Evolutionary conservation across 2,888 invertebrate species (phyloP).

Genomic region (Autographa pulchrina): DNA sequence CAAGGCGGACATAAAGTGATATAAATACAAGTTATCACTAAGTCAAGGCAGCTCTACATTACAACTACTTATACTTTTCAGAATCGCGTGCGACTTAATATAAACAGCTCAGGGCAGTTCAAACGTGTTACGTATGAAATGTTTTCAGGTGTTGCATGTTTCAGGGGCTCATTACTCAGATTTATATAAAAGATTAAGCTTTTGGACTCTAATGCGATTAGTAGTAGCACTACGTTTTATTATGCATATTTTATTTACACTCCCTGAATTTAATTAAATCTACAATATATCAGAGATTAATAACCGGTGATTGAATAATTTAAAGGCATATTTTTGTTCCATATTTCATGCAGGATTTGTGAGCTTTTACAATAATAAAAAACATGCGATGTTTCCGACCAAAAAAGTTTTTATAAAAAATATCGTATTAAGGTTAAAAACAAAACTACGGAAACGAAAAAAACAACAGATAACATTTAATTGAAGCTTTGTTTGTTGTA

Average conservation of each 20-base stretch:
- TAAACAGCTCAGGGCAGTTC: conserved; percentile 51
- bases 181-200: conserved; percentile 62
- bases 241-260: conserved; percentile 44
- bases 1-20: background rate
- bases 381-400: conserved; percentile 3
- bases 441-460: background rate
- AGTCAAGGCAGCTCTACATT: background rate
- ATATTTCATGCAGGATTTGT: conserved; percentile 30
- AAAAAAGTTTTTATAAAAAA: background rate
- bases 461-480: background rate
- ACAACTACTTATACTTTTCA: conserved; percentile 17
- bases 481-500: background rate
- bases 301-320: conserved; percentile 29
- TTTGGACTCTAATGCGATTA: conserved; percentile 53
- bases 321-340: conserved; percentile 24
- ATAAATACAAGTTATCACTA: conserved; percentile 2
- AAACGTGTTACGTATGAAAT: conserved; percentile 55
- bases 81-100: conserved; percentile 55
- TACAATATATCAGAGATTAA: conserved; percentile 21
- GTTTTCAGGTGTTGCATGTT: conserved; percentile 61
- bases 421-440: background rate
- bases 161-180: conserved; percentile 61
- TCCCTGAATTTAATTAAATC: conserved; percentile 38
- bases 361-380: conserved; percentile 24
- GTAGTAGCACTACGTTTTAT: conserved; percentile 41